Conservation (phyloP, 2,797 vertebrate genomes). For the Pristis pectinata region DNA sequence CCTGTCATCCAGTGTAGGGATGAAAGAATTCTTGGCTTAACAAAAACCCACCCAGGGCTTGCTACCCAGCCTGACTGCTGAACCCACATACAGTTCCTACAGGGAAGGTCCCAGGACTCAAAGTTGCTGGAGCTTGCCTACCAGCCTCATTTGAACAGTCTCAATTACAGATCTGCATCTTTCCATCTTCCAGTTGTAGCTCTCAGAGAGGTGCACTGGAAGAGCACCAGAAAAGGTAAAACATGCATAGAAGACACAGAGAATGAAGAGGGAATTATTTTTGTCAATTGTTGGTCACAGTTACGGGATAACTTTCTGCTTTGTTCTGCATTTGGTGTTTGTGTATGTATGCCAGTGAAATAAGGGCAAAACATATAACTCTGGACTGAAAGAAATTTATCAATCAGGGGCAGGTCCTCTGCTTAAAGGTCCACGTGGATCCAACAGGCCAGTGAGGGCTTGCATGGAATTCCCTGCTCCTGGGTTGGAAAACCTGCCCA, state of each 20-base stretch:
- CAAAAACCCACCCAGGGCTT: not conserved
- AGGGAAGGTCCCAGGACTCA: not conserved
- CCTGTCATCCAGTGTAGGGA: not conserved
- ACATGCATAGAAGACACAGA: not conserved
- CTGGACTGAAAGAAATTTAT: not conserved
- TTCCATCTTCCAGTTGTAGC: not conserved
- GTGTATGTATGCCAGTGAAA: not conserved
- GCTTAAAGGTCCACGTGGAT: no score
- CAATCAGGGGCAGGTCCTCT: not conserved
- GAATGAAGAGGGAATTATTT: not conserved
- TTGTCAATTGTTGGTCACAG: not conserved
- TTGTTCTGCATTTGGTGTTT: not conserved
- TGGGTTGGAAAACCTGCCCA: no score
- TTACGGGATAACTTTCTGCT: not conserved
- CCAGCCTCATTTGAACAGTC: not conserved
- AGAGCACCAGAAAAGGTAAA: not conserved
- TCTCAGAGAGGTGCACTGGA: no score
- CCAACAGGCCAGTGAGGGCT: no score
- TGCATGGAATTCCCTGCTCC: no score
- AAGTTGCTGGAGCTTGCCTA: not conserved
- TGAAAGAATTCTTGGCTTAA: not conserved
- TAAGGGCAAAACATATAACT: not conserved
- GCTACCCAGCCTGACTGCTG: not conserved
- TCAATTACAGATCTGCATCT: not conserved
- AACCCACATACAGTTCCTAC: not conserved